Conservation (phyloP, 2,113 vertebrate genomes). For the Oostethus manadensis region DNA sequence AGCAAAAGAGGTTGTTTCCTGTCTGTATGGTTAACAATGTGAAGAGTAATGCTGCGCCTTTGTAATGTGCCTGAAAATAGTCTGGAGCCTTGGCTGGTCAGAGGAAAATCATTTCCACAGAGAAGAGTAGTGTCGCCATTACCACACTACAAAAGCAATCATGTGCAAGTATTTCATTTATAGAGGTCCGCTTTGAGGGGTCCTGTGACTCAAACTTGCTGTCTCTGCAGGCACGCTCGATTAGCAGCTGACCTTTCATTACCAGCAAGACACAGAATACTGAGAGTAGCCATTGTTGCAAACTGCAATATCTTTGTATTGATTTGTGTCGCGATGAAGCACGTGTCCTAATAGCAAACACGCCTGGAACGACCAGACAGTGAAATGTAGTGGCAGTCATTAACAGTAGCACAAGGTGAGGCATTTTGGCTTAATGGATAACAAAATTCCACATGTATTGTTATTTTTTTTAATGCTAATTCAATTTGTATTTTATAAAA, state of each 20-base stretch:
- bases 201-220: conserved; percentile 14
- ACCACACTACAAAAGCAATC: conserved; percentile 3
- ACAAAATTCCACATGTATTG: too few species aligned
- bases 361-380: conserved; percentile 28
- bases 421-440: not conserved
- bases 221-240: conserved; percentile 19
- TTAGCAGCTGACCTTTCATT: conserved; percentile 56
- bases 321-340: conserved; percentile 31
- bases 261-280: conserved; percentile 24
- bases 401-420: conserved; percentile 3
- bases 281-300: conserved; percentile 11
- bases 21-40: not conserved
- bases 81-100: not conserved
- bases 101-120: conserved; percentile 4
- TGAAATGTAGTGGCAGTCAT: conserved; percentile 10
- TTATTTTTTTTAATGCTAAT: too few species aligned
- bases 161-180: conserved; percentile 21
- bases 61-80: too few species aligned
- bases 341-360: conserved; percentile 18
- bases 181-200: conserved; percentile 7
- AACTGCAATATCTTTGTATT: conserved; percentile 43
- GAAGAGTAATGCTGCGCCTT: not conserved
- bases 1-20: too few species aligned
- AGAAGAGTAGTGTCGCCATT: conserved; percentile 10
- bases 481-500: too few species aligned